Evolutionary conservation across 2,797 vertebrate species (phyloP).

Genomic region (Saxicola maurus): DNA sequence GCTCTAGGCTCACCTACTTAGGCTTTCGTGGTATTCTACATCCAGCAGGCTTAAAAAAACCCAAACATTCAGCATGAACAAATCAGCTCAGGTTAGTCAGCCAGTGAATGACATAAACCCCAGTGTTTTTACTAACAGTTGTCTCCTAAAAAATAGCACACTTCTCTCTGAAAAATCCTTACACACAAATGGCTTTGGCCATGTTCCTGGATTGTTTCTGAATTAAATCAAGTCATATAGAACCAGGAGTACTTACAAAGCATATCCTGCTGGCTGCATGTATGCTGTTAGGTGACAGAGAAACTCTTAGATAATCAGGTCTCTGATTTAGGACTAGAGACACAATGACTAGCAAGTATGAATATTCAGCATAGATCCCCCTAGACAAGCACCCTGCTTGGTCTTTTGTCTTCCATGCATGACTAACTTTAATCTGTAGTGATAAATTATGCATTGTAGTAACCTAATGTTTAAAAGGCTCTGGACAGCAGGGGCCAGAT

Average conservation of each 20-base stretch:
- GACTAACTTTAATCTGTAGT: background rate
- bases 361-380: slow-evolving; percentile 11
- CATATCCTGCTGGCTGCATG: background rate
- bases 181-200: background rate
- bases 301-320: background rate
- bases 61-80: background rate
- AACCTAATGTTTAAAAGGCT: background rate
- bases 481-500: background rate
- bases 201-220: background rate
- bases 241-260: background rate
- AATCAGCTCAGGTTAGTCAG: background rate
- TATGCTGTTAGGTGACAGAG: background rate
- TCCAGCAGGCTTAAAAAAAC: background rate
- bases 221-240: background rate
- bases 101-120: background rate
- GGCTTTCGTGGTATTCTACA: background rate
- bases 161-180: background rate
- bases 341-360: background rate
- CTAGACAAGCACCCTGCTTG: background rate
- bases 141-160: background rate
- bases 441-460: slow-evolving; percentile 22
- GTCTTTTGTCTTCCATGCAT: background rate
- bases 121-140: background rate
- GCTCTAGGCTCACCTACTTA: background rate
- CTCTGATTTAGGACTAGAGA: background rate